These are phyloP conservation scores for Ovis aries DNA, from an alignment of 2,113 vertebrate genomes.

Conservation along the genomic window ARS-UI_Ramb_v3.0 NC_056056.1:144554001-144554500, in stretches of 20 bases:
- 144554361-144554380: not conserved
- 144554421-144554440: not conserved
- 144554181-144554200: not conserved
- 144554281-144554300: not conserved
- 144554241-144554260: not conserved
- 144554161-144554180: not conserved
- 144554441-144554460: not conserved
- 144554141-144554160: no score
- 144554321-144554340: not conserved
- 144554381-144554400: not conserved
- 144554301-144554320: not conserved
- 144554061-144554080: not conserved
- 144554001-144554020: not conserved
- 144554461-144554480: not conserved
- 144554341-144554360: not conserved
- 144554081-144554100: not conserved
- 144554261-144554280: not conserved
- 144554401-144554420: not conserved
- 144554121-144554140: not conserved
- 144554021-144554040: not conserved
- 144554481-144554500: not conserved
- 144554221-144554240: not conserved
- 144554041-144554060: not conserved
- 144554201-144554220: not conserved
- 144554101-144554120: not conserved